Evolutionary conservation across 2,113 vertebrate species (phyloP).

Genomic region (Astatoreochromis straeleni): DNA sequence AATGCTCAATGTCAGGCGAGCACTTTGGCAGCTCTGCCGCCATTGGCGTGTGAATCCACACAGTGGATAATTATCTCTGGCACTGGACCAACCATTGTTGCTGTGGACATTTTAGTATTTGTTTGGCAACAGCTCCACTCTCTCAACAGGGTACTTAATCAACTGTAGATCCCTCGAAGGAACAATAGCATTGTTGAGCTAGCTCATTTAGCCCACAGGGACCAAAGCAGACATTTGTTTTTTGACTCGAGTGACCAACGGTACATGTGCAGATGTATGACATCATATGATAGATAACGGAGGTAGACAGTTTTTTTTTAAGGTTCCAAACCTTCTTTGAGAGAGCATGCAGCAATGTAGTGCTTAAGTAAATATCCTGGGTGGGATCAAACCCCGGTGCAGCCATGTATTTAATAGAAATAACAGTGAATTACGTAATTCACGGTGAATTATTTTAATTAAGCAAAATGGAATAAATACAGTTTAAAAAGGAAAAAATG

Average conservation of each 20-base stretch:
- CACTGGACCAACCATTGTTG: neutral
- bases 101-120: slow-evolving; percentile 20
- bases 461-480: neutral
- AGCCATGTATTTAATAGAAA: neutral
- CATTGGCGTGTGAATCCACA: neutral
- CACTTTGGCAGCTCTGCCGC: neutral
- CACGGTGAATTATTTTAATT: neutral
- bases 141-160: slow-evolving; percentile 37
- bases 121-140: slow-evolving; percentile 18
- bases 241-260: slow-evolving; percentile 3
- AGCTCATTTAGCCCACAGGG: neutral
- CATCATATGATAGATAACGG: neutral
- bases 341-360: neutral
- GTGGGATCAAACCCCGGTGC: neutral
- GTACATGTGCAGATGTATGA: neutral
- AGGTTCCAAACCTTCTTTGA: neutral
- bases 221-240: slow-evolving; percentile 12
- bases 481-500: neutral
- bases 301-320: neutral
- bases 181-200: slow-evolving; percentile 26
- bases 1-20: neutral
- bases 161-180: slow-evolving; percentile 42
- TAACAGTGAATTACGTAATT: neutral
- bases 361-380: neutral
- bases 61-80: slow-evolving; percentile 2